phyloP scores from a whole-genome alignment of 2,797 vertebrate genomes.

The Hippopotamyrus pictus region DNA sequence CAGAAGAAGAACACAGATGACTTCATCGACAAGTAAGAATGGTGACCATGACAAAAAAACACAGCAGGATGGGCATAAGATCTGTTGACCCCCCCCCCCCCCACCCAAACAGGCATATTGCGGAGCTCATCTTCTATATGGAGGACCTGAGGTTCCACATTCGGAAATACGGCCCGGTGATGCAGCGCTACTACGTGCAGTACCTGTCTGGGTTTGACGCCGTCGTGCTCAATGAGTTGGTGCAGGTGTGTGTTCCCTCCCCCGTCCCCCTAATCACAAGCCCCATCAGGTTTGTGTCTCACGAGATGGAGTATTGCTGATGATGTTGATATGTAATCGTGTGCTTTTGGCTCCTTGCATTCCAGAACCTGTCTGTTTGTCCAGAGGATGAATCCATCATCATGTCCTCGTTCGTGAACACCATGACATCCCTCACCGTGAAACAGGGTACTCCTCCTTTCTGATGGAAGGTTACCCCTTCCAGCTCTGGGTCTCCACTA shows the following conservation, averaged over 20 bases:
- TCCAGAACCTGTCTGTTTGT: slow-evolving; percentile 94
- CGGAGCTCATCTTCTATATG: slow-evolving; percentile 98
- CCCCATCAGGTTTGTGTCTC: neutral
- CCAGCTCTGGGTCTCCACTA: slow-evolving; percentile 23
- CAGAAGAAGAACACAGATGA: slow-evolving; percentile 98
- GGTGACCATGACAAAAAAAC: neutral
- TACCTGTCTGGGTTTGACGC: slow-evolving; percentile 96
- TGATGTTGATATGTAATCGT: neutral
- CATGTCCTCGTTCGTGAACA: slow-evolving; percentile 99
- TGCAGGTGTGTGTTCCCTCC: slow-evolving; percentile 70
- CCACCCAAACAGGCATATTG: slow-evolving; percentile 77
- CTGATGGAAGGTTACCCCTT: slow-evolving; percentile 38
- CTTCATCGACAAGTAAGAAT: slow-evolving; percentile 92
- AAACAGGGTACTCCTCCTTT: slow-evolving; percentile 77
- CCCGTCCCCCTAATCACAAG: neutral
- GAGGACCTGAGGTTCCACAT: slow-evolving; percentile 94
- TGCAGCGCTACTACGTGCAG: slow-evolving; percentile 97
- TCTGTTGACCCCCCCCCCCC: neutral
- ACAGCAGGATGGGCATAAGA: neutral
- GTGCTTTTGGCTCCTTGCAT: slow-evolving; percentile 13
- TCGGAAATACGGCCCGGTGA: slow-evolving; percentile 89
- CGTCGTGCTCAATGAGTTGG: slow-evolving; percentile 93
- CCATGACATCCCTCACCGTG: slow-evolving; percentile 96
- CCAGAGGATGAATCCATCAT: slow-evolving; percentile 98
- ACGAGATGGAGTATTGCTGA: neutral